Evolutionary conservation across 2,113 vertebrate genomes (phyloP).

Genomic region (Misgurnus anguillicaudatus): DNA sequence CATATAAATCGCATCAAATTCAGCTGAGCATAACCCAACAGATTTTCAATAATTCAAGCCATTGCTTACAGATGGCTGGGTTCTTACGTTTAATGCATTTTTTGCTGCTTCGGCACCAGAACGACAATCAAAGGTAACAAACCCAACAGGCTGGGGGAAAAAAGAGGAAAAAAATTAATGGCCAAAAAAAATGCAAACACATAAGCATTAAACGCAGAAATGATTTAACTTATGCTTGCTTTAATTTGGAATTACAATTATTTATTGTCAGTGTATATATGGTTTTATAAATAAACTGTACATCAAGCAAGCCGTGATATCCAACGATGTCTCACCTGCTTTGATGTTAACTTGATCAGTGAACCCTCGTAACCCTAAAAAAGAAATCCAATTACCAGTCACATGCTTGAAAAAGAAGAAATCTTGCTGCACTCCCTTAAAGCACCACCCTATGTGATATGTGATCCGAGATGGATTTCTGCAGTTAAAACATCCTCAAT

Average conservation of each 20-base stretch:
- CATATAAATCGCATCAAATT: not conserved
- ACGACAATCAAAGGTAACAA: conserved; percentile 97
- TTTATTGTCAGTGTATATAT: no score
- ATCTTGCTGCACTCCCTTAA: conserved; percentile 45
- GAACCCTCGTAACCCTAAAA: conserved; percentile 97
- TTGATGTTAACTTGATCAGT: conserved; percentile 98
- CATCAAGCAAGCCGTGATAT: conserved; percentile 11
- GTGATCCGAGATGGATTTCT: not conserved
- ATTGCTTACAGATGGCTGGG: conserved; percentile 29
- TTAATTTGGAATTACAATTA: no score
- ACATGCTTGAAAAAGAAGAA: conserved; percentile 67
- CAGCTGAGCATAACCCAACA: conserved; percentile 16
- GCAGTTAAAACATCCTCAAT: no score
- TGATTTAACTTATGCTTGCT: no score
- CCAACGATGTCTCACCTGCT: conserved; percentile 85
- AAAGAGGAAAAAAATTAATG: conserved; percentile 39
- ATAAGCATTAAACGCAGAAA: no score
- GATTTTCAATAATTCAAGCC: conserved; percentile 43
- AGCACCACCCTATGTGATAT: conserved; percentile 1
- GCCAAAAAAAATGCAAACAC: not conserved
- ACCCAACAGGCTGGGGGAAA: conserved; percentile 94
- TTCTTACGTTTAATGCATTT: conserved; percentile 94
- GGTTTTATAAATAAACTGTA: no score
- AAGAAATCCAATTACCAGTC: conserved; percentile 73
- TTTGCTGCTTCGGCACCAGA: conserved; percentile 96